These are phyloP conservation scores for Chinchilla lanigera DNA, from an alignment of 2,113 vertebrate genomes.

Conservation along the genomic window DNA sequence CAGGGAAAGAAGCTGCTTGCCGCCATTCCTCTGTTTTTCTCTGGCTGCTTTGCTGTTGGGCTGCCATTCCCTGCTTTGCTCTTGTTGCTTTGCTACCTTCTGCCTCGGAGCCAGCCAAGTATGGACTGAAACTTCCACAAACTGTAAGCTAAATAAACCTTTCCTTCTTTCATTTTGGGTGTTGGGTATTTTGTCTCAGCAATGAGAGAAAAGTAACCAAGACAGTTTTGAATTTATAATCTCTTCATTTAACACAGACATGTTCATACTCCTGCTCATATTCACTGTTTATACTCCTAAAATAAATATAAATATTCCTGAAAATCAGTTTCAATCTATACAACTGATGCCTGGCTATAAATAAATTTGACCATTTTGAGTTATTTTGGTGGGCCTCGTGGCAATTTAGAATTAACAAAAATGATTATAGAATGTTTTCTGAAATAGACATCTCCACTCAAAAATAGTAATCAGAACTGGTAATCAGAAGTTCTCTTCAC, in stretches of 20 bases:
- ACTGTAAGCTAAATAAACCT: too few relatives aligned
- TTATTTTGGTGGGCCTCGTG: background rate
- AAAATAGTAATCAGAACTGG: slow-evolving; percentile 26
- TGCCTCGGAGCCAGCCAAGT: too few relatives aligned
- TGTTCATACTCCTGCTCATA: too few relatives aligned
- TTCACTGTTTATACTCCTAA: background rate
- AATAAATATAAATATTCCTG: background rate
- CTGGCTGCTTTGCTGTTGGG: too few relatives aligned
- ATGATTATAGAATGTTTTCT: background rate
- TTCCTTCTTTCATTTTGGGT: too few relatives aligned
- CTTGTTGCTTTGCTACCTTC: too few relatives aligned
- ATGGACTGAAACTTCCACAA: too few relatives aligned
- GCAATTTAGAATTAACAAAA: slow-evolving; percentile 1
- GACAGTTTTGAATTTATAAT: background rate
- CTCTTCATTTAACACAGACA: background rate
- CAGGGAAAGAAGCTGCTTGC: too few relatives aligned
- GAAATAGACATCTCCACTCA: background rate
- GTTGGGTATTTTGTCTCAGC: too few relatives aligned
- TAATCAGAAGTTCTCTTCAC: background rate
- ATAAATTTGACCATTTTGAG: background rate
- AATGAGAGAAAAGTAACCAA: too few relatives aligned
- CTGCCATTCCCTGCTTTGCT: too few relatives aligned
- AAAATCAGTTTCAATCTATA: background rate
- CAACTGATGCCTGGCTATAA: background rate
- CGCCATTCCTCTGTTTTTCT: too few relatives aligned